Evolutionary conservation across 2,797 vertebrate genomes (phyloP).

Genomic region (Zalophus californianus): DNA sequence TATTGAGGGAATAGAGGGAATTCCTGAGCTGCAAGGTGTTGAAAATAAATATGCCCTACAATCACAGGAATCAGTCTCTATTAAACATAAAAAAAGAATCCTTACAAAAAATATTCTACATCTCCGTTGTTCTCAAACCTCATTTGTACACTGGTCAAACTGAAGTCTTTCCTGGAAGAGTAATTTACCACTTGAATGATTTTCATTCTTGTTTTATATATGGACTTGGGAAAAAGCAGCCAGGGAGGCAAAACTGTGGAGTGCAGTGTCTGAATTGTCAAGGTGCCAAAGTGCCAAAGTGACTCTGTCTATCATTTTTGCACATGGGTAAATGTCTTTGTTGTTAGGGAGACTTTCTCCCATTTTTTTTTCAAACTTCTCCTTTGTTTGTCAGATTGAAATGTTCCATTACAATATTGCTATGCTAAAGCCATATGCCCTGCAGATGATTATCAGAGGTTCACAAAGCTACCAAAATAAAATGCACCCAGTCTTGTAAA

Average conservation of each 20-base stretch:
- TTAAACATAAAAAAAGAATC: neutral
- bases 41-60: neutral
- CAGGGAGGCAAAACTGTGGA: neutral
- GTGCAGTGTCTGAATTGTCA: neutral
- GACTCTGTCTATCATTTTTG: neutral
- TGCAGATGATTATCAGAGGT: conserved; percentile 19
- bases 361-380: neutral
- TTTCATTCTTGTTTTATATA: conserved; percentile 35
- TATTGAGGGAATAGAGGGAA: neutral
- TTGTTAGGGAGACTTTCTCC: neutral
- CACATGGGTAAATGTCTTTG: neutral
- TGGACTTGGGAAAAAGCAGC: neutral
- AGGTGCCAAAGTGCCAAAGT: neutral
- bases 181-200: conserved; percentile 44
- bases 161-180: neutral
- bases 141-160: conserved; percentile 41
- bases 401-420: neutral
- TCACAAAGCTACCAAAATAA: neutral
- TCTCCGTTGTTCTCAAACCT: neutral
- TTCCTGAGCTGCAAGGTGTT: neutral
- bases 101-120: neutral
- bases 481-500: neutral
- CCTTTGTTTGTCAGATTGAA: neutral
- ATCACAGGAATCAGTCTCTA: neutral
- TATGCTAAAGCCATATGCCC: neutral